Conservation (phyloP, 2,888 invertebrate species). For the Machimus atricapillus region DNA sequence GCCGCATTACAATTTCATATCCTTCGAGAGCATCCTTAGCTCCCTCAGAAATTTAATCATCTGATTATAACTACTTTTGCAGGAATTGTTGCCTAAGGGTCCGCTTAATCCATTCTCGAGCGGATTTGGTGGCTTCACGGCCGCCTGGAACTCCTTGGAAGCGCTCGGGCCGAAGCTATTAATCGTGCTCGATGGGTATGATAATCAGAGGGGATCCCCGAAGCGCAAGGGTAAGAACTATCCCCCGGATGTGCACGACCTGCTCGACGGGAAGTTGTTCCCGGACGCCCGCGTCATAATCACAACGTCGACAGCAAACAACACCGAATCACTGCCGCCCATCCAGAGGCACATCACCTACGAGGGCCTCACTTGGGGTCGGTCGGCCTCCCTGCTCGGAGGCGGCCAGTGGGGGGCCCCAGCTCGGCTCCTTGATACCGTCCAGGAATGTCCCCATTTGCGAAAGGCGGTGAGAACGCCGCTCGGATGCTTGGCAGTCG, state of each 20-base stretch:
- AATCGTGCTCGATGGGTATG: conserved; percentile 66
- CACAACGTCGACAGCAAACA: conserved; percentile 62
- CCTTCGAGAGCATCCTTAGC: not conserved
- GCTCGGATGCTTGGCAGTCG: conserved; percentile 65
- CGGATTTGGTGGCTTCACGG: conserved; percentile 56
- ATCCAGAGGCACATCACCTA: conserved; percentile 64
- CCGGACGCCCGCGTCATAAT: conserved; percentile 65
- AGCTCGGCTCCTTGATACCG: conserved; percentile 60
- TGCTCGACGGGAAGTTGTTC: conserved; percentile 65
- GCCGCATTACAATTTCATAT: conserved; percentile 5
- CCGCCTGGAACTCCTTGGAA: conserved; percentile 63
- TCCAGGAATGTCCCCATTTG: conserved; percentile 60
- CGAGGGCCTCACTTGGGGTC: conserved; percentile 64
- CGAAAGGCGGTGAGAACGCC: conserved; percentile 64
- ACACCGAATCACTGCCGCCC: conserved; percentile 59
- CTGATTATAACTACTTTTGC: not conserved
- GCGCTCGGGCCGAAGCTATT: conserved; percentile 63
- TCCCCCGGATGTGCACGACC: conserved; percentile 63
- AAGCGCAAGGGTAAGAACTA: conserved; percentile 60
- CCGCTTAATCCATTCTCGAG: conserved; percentile 54
- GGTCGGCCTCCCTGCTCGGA: conserved; percentile 63
- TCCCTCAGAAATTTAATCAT: not conserved
- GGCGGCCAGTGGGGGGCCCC: conserved; percentile 64
- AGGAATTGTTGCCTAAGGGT: conserved; percentile 63
- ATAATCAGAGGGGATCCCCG: conserved; percentile 56